Base-by-base conservation (phyloP, 2,888 invertebrate species). In the Bugula neritina region DNA sequence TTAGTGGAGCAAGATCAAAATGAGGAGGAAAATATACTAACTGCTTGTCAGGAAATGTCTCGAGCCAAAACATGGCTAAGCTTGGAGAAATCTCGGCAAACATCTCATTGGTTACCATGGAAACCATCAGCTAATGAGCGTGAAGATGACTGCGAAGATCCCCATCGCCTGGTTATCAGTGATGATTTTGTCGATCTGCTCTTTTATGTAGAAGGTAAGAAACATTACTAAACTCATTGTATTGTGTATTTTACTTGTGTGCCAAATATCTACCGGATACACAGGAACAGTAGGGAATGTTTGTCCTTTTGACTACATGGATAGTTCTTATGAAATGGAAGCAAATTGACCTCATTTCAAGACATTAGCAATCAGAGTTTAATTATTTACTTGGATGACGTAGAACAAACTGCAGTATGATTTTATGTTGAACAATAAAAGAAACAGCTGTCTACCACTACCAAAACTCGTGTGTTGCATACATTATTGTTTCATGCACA, bases 141-240 rank as follows among this genome's bases (percentile, higher is more conserved):
- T 27, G 79, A 78, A 43, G 81, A 83, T 31, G 83, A 83, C 72
- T 82, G 84, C 77, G 84, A 85, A 73, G 85, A 85, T 74, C 76
- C 80, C 1, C 85, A 85, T 35, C 75, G 84, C 27, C 77, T 83
- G 55, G 83, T 85, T 54, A 72, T 82, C 5, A 80, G 82, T 76
- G 84, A 84, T 74, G 84, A 84, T 74, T 75, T 85, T 21, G 75
- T 63, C 1, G 63, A 63, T 25, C n/a, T 63, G 5, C 63, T 63
- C 34, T 63, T 63, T 63, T 63, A 63, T 63, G 63, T 31, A 2
- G 63, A 31, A 63, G 63, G 63, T 63, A 34, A 13, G 10, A 57
- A 17, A 52, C 17, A 52, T 52, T 13, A n/a, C n/a, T n/a, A n/a
- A n/a, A n/a, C n/a, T n/a, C n/a, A n/a, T n/a, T n/a, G n/a, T n/a